Evolutionary conservation across 1,140 invertebrate species (phyloP).

Genomic region (Cotesia glomerata): DNA sequence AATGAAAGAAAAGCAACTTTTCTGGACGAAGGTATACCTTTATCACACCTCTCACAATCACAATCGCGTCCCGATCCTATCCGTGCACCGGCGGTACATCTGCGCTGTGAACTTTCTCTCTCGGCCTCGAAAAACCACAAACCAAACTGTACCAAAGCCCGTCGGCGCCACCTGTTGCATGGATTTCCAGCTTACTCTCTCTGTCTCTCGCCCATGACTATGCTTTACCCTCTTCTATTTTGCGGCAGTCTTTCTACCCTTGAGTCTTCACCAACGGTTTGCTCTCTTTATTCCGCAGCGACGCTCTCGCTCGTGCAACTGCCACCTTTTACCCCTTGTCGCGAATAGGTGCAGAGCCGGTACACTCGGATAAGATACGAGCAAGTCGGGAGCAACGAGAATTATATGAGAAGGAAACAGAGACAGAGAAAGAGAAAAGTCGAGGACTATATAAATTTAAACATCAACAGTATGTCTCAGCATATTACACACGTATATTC

Average conservation of each 20-base stretch:
- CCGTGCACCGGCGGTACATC: background rate
- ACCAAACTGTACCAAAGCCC: conserved; percentile 43
- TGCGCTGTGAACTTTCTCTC: conserved; percentile 23
- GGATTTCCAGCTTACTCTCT: conserved; percentile 53
- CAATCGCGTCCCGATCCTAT: background rate
- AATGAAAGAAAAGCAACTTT: conserved; percentile 13
- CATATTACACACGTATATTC: conserved; percentile 19
- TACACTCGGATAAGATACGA: background rate
- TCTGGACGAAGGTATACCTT: background rate
- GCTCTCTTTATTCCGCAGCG: background rate
- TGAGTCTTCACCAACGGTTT: background rate
- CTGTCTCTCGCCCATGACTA: conserved; percentile 23
- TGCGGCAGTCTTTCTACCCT: background rate
- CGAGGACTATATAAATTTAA: conserved; percentile 11
- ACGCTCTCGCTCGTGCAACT: background rate
- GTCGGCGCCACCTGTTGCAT: conserved; percentile 55
- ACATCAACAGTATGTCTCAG: conserved; percentile 29
- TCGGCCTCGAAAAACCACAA: conserved; percentile 35
- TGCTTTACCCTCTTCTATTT: background rate
- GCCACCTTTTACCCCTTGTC: conserved; percentile 11
- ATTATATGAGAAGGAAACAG: background rate
- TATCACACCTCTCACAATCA: conserved; percentile 7
- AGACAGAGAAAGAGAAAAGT: background rate
- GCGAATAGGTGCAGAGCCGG: background rate
- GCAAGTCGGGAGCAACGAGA: background rate